Percentiles rank a stretch among this genome's conserved stretches.
phyloP scores from a whole-genome alignment of 2,113 vertebrate species.

The Malurus melanocephalus region DNA sequence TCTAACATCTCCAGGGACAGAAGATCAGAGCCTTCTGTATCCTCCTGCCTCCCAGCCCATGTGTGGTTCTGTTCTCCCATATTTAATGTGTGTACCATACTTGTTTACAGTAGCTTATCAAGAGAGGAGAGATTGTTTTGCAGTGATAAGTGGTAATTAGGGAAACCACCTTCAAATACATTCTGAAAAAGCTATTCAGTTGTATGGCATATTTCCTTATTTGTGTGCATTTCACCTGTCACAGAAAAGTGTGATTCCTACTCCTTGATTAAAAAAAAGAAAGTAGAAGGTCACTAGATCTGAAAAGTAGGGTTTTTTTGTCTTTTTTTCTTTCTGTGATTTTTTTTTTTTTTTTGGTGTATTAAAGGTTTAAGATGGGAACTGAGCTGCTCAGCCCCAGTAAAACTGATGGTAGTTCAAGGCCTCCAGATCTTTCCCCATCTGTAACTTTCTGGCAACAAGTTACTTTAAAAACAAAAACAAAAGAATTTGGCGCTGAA shows the following conservation, averaged over 20 bases:
- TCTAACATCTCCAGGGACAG: not conserved
- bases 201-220: not conserved
- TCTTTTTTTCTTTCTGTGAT: not conserved
- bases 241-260: not conserved
- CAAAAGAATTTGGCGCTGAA: slow-evolving; percentile 72
- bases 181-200: slow-evolving; percentile 1
- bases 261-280: not conserved
- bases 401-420: not conserved
- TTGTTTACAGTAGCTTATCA: slow-evolving; percentile 1
- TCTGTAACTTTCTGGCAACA: slow-evolving; percentile 79
- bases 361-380: not conserved
- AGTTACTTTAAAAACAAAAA: slow-evolving; percentile 75
- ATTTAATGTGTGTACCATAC: not conserved
- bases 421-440: not conserved
- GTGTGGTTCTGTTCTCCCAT: not conserved
- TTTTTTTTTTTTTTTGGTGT: not conserved
- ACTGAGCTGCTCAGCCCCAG: not conserved
- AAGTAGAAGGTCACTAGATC: not conserved
- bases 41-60: not conserved
- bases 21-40: not conserved
- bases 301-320: not conserved
- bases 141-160: slow-evolving; percentile 1
- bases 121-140: slow-evolving; percentile 25
- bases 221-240: slow-evolving; percentile 3
- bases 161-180: slow-evolving; percentile 25